Evolutionary conservation across 2,797 vertebrate species (phyloP), one percentile per base, ranked within the genome.

Genomic region (Fistularia commersonii): DNA sequence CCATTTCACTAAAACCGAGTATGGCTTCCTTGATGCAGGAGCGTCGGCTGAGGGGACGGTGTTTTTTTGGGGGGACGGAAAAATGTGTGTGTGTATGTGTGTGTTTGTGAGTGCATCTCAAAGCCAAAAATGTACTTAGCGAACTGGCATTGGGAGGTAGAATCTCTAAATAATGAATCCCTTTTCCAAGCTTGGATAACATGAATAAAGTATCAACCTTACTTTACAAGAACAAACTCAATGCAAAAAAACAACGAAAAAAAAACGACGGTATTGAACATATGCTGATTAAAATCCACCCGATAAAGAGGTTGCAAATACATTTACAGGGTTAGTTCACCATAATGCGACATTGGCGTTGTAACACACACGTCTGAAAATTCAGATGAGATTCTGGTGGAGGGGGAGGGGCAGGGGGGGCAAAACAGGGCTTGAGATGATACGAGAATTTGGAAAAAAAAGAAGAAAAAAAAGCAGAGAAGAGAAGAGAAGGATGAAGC

Each of bases 91-190:
- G 3, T 34, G 38, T 5, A 41, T 13, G 41, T 31, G 41, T 33
- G 15, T 8, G 7, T 10, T 41, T 4, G 11, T 6, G 57, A 70
- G 66, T 80, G 72, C 67, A 67, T 77, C 77, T 71, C 57, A 42
- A 55, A 85, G 87, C 85, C 83, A 86, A 83, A 89, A 88, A 84
- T 57, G 75, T 84, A 87, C 86, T 87, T 85, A 86, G 82, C 62
- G 81, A 79, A 79, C 76, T 69, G 74, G 74, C 83, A 82, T 78
- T 69, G 66, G 72, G 79, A 85, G 76, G 80, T 69, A 77, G 69
- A 80, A 72, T 71, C 76, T 71, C 68, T 89, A 81, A 89, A 88
- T 87, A 84, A 86, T 89, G 69, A 76, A 87, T 81, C 45, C 59
- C 70, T 85, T 79, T 88, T 80, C 83, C 76, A 81, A 77, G 75